Evolutionary conservation across 2,797 vertebrate species (phyloP).

Genomic region (Ataeniobius toweri): DNA sequence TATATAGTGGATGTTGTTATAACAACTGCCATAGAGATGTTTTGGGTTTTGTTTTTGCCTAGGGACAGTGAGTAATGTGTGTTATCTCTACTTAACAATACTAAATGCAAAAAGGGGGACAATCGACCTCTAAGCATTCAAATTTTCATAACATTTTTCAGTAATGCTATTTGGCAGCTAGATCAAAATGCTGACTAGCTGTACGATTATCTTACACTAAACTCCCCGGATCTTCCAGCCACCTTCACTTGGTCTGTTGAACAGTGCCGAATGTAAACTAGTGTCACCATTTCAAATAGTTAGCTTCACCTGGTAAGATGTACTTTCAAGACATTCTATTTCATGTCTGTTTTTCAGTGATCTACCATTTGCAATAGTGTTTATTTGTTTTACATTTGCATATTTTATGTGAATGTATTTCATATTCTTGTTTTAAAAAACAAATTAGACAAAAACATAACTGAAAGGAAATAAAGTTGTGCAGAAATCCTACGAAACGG

Average conservation of each 20-base stretch:
- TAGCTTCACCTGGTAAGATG: neutral
- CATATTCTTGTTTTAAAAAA: neutral
- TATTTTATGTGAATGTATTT: neutral
- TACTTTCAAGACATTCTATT: neutral
- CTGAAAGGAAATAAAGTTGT: neutral
- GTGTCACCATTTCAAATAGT: neutral
- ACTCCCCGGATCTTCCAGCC: neutral
- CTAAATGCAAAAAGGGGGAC: no score
- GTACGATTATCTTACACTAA: neutral
- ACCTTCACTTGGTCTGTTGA: neutral
- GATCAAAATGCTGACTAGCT: no score
- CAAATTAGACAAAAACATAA: neutral
- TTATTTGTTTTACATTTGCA: neutral
- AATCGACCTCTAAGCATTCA: no score
- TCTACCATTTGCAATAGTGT: neutral
- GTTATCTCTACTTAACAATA: no score
- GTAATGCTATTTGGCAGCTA: no score
- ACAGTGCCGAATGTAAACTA: neutral
- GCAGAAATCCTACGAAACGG: neutral
- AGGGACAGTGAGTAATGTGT: no score
- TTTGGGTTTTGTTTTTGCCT: no score
- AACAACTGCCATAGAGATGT: no score
- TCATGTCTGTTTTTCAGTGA: neutral
- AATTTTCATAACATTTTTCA: no score
- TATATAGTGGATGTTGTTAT: no score